Evolutionary conservation across 53 echinoderm and acorn worm genomes (phyloP).

Genomic region (Paracentrotus lividus): DNA sequence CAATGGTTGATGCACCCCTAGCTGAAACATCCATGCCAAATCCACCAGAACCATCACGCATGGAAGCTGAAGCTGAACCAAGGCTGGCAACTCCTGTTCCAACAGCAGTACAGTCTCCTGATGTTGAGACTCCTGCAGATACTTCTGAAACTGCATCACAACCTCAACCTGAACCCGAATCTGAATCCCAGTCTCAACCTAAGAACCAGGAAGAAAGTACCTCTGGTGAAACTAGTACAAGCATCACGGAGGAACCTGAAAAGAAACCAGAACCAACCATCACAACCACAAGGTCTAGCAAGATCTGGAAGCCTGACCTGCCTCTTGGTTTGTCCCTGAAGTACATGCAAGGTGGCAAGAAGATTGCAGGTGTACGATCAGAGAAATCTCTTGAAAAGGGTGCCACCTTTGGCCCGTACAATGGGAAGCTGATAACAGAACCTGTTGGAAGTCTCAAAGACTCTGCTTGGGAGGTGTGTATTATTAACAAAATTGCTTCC

Average conservation of each 20-base stretch:
- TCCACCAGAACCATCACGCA: not conserved
- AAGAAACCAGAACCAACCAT: constrained; percentile 25
- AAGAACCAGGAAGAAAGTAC: not conserved
- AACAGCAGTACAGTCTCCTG: not conserved
- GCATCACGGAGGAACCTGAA: not conserved
- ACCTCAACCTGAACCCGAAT: not conserved
- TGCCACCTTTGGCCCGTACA: constrained; percentile 46
- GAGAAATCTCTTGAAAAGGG: constrained; percentile 48
- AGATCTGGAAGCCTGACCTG: constrained; percentile 62
- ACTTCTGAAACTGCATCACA: not conserved
- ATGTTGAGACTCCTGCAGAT: constrained; percentile 23
- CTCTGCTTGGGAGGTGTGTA: constrained; percentile 50
- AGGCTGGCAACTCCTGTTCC: not conserved
- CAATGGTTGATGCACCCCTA: not conserved
- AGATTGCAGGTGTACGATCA: constrained; percentile 44
- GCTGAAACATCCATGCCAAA: not conserved
- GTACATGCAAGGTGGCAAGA: constrained; percentile 46
- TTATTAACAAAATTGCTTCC: not conserved
- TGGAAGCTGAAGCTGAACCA: not conserved
- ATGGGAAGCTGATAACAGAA: constrained; percentile 45
- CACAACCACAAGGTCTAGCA: not conserved
- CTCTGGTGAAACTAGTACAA: not conserved
- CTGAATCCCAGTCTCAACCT: not conserved
- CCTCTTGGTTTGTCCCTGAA: constrained; percentile 47
- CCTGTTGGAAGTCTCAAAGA: constrained; percentile 43